A percentile compares a stretch with the other conserved stretches of the same genome.
phyloP scores from a whole-genome alignment of 2,888 invertebrate genomes.

The Campoplex capitator region DNA sequence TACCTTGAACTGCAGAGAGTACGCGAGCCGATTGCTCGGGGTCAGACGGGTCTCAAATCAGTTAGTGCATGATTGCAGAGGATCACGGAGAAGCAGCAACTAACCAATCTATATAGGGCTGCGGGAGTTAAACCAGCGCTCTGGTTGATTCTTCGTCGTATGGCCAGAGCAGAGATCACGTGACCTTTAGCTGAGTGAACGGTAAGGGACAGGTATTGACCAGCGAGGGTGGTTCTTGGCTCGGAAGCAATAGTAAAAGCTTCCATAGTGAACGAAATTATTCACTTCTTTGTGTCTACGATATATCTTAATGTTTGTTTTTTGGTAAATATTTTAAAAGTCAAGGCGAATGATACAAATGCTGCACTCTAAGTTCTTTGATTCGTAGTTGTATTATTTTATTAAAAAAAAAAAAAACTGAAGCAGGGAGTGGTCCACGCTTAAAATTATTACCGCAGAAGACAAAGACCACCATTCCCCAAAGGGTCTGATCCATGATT shows the following conservation, averaged over 20 bases:
- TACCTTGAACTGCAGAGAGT: slow-evolving; percentile 14
- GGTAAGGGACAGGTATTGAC: slow-evolving; percentile 12
- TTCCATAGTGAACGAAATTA: slow-evolving; percentile 57
- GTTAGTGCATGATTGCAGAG: slow-evolving; percentile 50
- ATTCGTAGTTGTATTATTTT: neutral
- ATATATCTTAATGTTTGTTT: slow-evolving; percentile 69
- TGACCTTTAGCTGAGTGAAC: slow-evolving; percentile 35
- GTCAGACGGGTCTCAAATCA: slow-evolving; percentile 49
- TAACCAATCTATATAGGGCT: neutral
- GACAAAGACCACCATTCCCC: slow-evolving; percentile 11
- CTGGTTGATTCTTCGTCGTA: slow-evolving; percentile 43
- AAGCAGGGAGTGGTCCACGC: slow-evolving; percentile 31
- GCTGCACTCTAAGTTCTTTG: neutral
- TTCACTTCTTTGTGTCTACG: slow-evolving; percentile 65
- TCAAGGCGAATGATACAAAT: neutral
- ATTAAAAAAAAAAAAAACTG: neutral
- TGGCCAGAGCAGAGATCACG: slow-evolving; percentile 7
- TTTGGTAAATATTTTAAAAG: neutral
- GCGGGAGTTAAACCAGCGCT: slow-evolving; percentile 39
- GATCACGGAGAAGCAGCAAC: slow-evolving; percentile 21
- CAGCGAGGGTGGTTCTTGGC: slow-evolving; percentile 56
- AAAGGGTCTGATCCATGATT: slow-evolving; percentile 33
- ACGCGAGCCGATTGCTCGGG: slow-evolving; percentile 42
- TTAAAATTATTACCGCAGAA: slow-evolving; percentile 18
- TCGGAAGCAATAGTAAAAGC: slow-evolving; percentile 44